Evolutionary conservation across 2,888 invertebrate species (phyloP).

Genomic region (Tipula vernalis): DNA sequence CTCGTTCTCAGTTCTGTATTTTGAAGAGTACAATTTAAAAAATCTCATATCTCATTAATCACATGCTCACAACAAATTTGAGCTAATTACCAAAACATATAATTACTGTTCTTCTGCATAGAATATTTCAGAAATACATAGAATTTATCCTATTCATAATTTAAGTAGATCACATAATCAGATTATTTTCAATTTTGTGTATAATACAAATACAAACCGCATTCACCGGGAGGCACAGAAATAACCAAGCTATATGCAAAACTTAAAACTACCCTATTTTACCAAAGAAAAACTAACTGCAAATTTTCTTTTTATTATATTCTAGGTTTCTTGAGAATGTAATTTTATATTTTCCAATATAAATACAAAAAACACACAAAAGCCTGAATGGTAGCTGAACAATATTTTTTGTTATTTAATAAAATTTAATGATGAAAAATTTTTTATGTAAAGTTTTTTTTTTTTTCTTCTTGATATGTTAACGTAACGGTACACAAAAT

Average conservation of each 20-base stretch:
- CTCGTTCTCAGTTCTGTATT: not conserved
- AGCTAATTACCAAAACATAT: too few species aligned
- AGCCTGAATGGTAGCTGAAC: not conserved
- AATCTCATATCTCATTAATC: too few species aligned
- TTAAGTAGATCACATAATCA: too few species aligned
- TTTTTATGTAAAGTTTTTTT: not conserved
- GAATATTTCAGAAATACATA: too few species aligned
- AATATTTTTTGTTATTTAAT: not conserved
- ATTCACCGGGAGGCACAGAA: not conserved
- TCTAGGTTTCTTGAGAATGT: not conserved
- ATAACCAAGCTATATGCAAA: not conserved
- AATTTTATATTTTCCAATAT: not conserved
- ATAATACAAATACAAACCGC: not conserved
- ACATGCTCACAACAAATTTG: too few species aligned
- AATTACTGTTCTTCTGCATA: too few species aligned
- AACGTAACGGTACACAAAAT: not conserved
- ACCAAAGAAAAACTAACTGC: not conserved
- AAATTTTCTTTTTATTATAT: not conserved
- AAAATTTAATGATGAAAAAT: not conserved
- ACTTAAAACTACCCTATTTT: not conserved
- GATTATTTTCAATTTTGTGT: too few species aligned
- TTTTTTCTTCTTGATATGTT: not conserved
- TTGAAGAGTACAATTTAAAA: too few species aligned
- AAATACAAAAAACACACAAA: not conserved
- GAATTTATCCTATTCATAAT: too few species aligned